Base-by-base conservation (phyloP, 2,797 vertebrate genomes). In the Ciconia nigra region DNA sequence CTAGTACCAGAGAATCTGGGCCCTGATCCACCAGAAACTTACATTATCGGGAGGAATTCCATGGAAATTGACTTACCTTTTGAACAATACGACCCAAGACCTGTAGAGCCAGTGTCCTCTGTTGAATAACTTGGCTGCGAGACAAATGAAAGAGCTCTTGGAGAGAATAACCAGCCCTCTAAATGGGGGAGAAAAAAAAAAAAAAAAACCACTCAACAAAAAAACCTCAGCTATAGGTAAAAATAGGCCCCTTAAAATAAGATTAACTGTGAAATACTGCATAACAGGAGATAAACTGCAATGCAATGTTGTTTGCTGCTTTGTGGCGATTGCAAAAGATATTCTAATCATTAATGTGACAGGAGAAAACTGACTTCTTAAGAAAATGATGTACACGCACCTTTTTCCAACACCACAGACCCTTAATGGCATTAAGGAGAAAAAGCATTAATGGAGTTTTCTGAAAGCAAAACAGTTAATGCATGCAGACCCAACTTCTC, bases 131-230 rank as follows among this genome's bases (percentile, higher is more conserved):
- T 95, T 99, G 99, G 98, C 99, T 99, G 57, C 99, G 99, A 77
- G 99, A 99, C 94, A 99, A 98, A 95, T 99, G 98, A 97, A 99
- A 99, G 80, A 99, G 99, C 91, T 99, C 99, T 98, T 99, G 99
- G 70, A 99, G 98, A 65, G 99, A 99, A 96, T 99, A 99, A 89
- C 99, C 99, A 83, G 99, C 99, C 94, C 99, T 98, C 99, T 99
- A 90, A 78, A 79, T 18, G 3, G 97, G 8, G 26, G 22, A 47
- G 35, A 33, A 29, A 87, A 49, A 14, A 77, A 57, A 11, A 33
- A 67, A 52, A 69, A 72, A 82, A 12, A 46, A 76, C 54, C 24
- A 3, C 28, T 39, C 28, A 35, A 37, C 5, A 28, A 35, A 58
- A 57, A 33, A 7, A 20, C 44, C 33, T 59, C 47, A 77, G 52